Evolutionary conservation across 1,140 invertebrate species (phyloP).

Genomic region (Orussus abietinus): DNA sequence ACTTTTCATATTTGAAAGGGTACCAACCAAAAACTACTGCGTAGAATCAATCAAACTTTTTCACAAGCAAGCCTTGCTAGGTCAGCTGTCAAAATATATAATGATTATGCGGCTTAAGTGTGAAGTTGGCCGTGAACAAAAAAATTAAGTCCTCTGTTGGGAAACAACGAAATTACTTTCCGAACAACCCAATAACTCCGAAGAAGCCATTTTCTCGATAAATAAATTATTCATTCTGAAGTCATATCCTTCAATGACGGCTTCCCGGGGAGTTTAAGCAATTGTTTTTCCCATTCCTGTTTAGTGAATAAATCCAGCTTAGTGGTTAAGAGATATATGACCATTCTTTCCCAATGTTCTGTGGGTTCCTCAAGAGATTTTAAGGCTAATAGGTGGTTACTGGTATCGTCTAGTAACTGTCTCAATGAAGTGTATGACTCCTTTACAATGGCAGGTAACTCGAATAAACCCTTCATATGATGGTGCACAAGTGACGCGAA

Average conservation of each 20-base stretch:
- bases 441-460: slow-evolving; percentile 1
- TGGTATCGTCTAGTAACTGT: slow-evolving; percentile 17
- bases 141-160: too few relatives aligned
- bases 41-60: too few relatives aligned
- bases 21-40: too few relatives aligned
- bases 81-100: too few relatives aligned
- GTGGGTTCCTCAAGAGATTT: slow-evolving; percentile 16
- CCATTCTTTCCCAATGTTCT: slow-evolving; percentile 21
- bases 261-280: background rate
- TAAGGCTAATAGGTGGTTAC: slow-evolving; percentile 18
- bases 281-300: slow-evolving; percentile 16
- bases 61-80: too few relatives aligned
- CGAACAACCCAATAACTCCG: too few relatives aligned
- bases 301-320: slow-evolving; percentile 16
- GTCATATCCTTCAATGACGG: background rate
- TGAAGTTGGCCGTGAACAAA: too few relatives aligned
- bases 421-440: slow-evolving; percentile 9
- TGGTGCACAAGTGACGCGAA: background rate
- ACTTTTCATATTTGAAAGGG: too few relatives aligned
- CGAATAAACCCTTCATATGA: slow-evolving; percentile 7
- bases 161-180: too few relatives aligned
- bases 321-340: slow-evolving; percentile 17
- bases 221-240: too few relatives aligned
- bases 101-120: too few relatives aligned
- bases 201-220: too few relatives aligned